Base-by-base conservation (phyloP, 2,888 invertebrate genomes). In the Anoplius nigerrimus region DNA sequence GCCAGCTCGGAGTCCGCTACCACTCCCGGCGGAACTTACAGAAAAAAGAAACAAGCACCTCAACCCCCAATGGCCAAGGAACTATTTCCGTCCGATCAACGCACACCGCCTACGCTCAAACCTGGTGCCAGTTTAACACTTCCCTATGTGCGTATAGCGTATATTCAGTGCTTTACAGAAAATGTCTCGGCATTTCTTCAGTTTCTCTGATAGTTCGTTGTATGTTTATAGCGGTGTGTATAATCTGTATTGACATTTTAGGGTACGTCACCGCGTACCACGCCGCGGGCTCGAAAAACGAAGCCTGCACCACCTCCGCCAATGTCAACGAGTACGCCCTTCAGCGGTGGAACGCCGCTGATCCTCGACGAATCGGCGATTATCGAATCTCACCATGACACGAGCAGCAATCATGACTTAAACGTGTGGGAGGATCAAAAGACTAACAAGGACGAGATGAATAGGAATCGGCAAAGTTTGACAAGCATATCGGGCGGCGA, bases 31-130 rank as follows among this genome's bases (percentile, higher is more conserved):
- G 84, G 90, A 82, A 87, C 91, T 58, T 90, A 90, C 2, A 90
- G 92, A 48, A 93, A 92, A 84, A 94, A 94, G 86, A 91, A 92
- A 65, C 92, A 91, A 21, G 94, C 94, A n/a, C 94, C 94, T 3
- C 92, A 91, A 42, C 94, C 94, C 61, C 93, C 92, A 3, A 81
- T 86, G n/a, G 63, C 58, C 18, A 82, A 78, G 51, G 80, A 79
- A 70, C 43, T 69, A 42, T 66, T 74, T 62, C 46, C 66, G 24
- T 51, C 79, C 64, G 67, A 78, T 62, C 54, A 72, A 66, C 66
- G 72, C 21, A 53, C 56, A n/a, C 34, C 66, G 15, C 45, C 57
- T 15, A 15, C 20, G 18, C 21, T 16, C 3, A 57, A 69, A 48
- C 18, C 43, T n/a, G 34, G 21, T 16, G 18, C 48, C 16, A 48